Conservation (phyloP, 2,113 vertebrate species). For the Heterotilapia buettikoferi region DNA sequence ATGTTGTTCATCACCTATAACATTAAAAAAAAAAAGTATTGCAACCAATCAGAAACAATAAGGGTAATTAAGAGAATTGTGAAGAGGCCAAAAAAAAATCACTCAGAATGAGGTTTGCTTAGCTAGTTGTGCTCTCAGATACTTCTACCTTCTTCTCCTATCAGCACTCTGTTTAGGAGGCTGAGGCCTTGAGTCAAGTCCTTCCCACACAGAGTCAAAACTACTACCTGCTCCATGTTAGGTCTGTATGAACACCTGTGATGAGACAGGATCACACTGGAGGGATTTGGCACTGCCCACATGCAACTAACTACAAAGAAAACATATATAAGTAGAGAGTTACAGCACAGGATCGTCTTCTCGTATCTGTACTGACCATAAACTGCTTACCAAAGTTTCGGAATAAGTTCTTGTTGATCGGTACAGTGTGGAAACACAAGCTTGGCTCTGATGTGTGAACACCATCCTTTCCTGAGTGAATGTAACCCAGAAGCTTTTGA, state of each 20-base stretch:
- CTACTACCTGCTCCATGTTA: constrained; percentile 64
- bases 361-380: not conserved
- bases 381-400: constrained; percentile 54
- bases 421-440: constrained; percentile 51
- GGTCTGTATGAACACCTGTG: constrained; percentile 32
- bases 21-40: not conserved
- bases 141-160: constrained; percentile 24
- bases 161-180: constrained; percentile 42
- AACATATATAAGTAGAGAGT: not conserved
- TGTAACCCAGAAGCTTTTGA: constrained; percentile 5
- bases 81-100: not conserved
- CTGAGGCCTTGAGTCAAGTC: constrained; percentile 50
- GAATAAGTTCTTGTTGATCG: constrained; percentile 33
- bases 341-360: not conserved
- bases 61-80: not conserved
- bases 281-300: constrained; percentile 55
- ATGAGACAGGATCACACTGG: constrained; percentile 40
- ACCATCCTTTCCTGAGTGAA: not conserved
- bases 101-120: not conserved
- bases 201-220: constrained; percentile 63
- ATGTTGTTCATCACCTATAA: not conserved
- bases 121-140: not conserved
- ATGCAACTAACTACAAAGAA: constrained; percentile 54
- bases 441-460: not conserved
- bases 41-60: not conserved